These are phyloP conservation scores for Heliconius hewitsoni DNA, from an alignment of 1,140 invertebrate species.

Conservation along the genomic window DNA sequence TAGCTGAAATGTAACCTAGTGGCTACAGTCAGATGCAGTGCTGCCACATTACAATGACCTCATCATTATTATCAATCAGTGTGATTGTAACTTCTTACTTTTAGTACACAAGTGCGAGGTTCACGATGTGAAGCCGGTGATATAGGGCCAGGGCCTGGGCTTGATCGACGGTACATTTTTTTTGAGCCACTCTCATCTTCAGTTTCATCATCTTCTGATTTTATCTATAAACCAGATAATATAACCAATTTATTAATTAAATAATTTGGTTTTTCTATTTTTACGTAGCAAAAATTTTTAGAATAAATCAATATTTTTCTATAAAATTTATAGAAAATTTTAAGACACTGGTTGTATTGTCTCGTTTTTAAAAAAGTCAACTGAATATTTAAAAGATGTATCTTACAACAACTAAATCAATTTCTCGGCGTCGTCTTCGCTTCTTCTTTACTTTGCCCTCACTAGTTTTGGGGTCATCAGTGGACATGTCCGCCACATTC, in stretches of 20 bases:
- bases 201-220: constrained; percentile 75
- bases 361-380: constrained; percentile 1
- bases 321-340: constrained; percentile 1
- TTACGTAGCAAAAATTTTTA: not conserved
- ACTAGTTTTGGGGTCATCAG: constrained; percentile 64
- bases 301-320: not conserved
- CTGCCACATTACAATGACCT: too few species aligned
- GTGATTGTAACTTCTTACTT: constrained; percentile 49
- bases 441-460: constrained; percentile 69
- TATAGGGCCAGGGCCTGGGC: constrained; percentile 66
- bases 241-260: constrained; percentile 9
- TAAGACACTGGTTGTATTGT: constrained; percentile 12
- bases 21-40: not conserved
- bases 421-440: constrained; percentile 68
- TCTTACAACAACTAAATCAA: constrained; percentile 61
- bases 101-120: constrained; percentile 75
- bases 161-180: constrained; percentile 58
- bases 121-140: constrained; percentile 76
- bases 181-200: constrained; percentile 68
- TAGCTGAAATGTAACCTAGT: not conserved
- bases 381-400: not conserved
- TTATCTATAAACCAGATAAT: constrained; percentile 34
- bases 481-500: constrained; percentile 34
- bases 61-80: too few species aligned
- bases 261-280: constrained; percentile 8